Base-by-base conservation (phyloP, 2,113 vertebrate species). In the Cyrtonyx montezumae region DNA sequence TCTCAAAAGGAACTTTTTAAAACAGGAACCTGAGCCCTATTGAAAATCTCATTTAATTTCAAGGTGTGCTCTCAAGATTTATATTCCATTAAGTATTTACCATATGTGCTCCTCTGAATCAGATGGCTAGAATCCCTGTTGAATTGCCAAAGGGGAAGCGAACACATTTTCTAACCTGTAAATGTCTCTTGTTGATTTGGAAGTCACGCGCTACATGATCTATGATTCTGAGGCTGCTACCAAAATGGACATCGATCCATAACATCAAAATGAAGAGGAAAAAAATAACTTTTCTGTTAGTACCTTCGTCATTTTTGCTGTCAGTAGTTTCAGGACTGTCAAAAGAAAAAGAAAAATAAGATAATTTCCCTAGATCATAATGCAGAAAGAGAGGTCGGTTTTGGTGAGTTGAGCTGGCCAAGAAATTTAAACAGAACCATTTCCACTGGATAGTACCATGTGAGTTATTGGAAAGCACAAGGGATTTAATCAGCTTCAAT, bases 31-130 rank as follows among this genome's bases (percentile, higher is more conserved):
- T 65, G 70, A 76, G 23, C 90, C 48, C 78, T 42, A 90, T 53
- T 92, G 92, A 95, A 96, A 90, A 76, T 84, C 90, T 94, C 91
- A 87, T 95, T 93, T 93, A 84, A 92, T 93, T 94, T 93, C 95
- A 90, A 95, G 88, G 88, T 94, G 63, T 76, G 53, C 63, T 94
- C 70, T 91, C 78, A 93, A 94, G 94, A 96, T 96, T 96, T 94
- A 94, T 96, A 95, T 93, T 96, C 87, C 67, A 84, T 95, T 96
- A 93, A 94, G 88, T 94, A 84, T 92, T 95, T 94, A 92, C 91
- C 95, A 96, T 95, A 95, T 96, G 96, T 95, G 95, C 91, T 84
- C 71, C 92, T 88, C 74, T 95, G 92, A 88, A 95, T 96, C 91
- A 94, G 94, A 91, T 81, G 88, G 90, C 80, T 75, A 48, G 84